Conservation (phyloP, 2,113 vertebrate species). For the Nycticebus coucang region DNA sequence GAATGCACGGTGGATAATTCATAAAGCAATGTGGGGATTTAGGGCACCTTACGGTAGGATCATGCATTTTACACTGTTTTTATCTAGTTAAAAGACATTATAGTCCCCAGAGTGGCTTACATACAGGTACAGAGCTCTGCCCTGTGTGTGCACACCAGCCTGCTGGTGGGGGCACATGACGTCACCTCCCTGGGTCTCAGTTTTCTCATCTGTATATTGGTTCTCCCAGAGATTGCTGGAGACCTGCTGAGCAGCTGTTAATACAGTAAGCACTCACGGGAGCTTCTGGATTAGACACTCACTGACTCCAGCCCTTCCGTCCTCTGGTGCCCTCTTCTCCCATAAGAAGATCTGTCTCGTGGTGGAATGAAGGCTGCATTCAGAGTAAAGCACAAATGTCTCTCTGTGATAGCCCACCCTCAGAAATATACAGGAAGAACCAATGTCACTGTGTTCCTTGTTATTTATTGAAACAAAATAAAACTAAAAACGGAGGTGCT, state of each 20-base stretch:
- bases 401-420: background rate
- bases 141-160: background rate
- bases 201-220: background rate
- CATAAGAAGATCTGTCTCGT: background rate
- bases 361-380: background rate
- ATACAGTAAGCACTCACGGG: background rate
- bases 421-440: background rate
- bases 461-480: background rate
- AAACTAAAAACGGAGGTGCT: background rate
- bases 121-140: background rate
- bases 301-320: background rate
- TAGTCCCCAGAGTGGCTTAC: background rate
- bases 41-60: background rate
- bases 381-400: background rate
- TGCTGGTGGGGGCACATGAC: background rate
- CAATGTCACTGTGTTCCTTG: background rate
- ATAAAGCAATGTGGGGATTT: background rate
- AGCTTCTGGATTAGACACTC: background rate
- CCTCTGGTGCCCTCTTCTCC: background rate
- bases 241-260: background rate
- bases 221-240: background rate
- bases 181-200: background rate
- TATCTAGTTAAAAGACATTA: background rate
- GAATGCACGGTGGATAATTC: background rate
- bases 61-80: background rate